Conservation (phyloP, 53 echinoderm and acorn worm species). For the Patiria pectinifera region DNA sequence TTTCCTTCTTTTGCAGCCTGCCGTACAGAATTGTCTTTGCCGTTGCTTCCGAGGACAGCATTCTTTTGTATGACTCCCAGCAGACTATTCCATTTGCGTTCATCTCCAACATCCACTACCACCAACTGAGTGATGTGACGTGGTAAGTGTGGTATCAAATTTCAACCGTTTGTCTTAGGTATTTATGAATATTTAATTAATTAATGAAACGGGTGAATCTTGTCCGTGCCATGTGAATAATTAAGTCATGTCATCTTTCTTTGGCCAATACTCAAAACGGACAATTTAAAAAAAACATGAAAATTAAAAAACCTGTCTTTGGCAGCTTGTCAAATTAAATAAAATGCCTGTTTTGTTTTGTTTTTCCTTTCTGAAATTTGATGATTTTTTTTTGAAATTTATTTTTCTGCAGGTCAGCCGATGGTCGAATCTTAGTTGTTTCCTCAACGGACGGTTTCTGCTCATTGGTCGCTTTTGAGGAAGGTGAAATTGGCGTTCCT, state of each 20-base stretch:
- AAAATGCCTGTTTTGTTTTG: too few species aligned
- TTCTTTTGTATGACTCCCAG: conserved; percentile 91
- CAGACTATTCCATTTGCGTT: conserved; percentile 92
- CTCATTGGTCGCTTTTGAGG: conserved; percentile 87
- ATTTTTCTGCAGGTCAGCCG: conserved; percentile 73
- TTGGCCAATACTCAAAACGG: neutral
- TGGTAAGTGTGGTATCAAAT: conserved; percentile 69
- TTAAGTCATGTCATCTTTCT: neutral
- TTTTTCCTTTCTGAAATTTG: neutral
- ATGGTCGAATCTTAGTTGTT: conserved; percentile 74
- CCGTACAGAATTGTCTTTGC: conserved; percentile 96
- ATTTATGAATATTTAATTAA: too few species aligned
- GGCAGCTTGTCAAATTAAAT: too few species aligned
- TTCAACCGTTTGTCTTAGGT: too few species aligned
- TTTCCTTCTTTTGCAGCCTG: conserved; percentile 56
- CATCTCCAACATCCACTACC: conserved; percentile 93
- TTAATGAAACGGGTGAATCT: too few species aligned
- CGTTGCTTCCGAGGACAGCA: conserved; percentile 89
- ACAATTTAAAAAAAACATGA: too few species aligned
- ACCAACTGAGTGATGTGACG: conserved; percentile 88
- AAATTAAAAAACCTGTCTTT: too few species aligned
- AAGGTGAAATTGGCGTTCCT: conserved; percentile 81
- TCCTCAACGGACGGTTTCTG: conserved; percentile 96
- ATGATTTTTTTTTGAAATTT: neutral
- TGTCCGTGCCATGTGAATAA: too few species aligned